A percentile compares a stretch with the other conserved stretches of the same genome.
These are phyloP conservation scores for Torymus texanus DNA, from an alignment of 2,888 invertebrate genomes.

Conservation along the genomic window DNA sequence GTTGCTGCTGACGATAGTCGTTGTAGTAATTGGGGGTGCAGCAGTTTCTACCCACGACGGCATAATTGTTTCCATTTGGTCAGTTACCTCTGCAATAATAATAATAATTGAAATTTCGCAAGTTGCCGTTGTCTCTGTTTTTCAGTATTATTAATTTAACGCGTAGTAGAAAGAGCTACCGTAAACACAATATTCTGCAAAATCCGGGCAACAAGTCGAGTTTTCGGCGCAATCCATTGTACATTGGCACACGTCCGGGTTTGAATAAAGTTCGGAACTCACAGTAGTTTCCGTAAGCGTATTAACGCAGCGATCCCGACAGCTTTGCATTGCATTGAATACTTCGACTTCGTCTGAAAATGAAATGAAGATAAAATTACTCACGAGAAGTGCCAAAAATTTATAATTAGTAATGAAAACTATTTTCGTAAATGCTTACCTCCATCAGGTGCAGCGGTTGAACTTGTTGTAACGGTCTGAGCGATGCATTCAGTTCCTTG, in stretches of 20 bases:
- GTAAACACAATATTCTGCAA: constrained; percentile 78
- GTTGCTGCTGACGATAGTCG: too few species aligned
- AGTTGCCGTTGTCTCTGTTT: too few species aligned
- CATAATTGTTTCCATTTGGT: constrained; percentile 25
- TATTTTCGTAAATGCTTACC: constrained; percentile 59
- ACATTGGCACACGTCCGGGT: constrained; percentile 78
- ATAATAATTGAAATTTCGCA: constrained; percentile 6
- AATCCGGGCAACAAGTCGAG: constrained; percentile 83
- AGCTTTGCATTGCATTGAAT: constrained; percentile 68
- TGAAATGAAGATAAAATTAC: background rate
- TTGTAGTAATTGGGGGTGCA: too few species aligned
- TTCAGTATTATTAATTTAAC: constrained; percentile 14
- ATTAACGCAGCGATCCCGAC: constrained; percentile 68
- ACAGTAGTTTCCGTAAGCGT: constrained; percentile 36
- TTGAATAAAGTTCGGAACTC: constrained; percentile 56
- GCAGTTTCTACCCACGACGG: too few species aligned
- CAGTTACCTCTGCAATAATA: constrained; percentile 53
- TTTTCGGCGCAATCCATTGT: constrained; percentile 77
- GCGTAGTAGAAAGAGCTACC: constrained; percentile 64
- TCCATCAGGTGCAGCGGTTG: constrained; percentile 49
- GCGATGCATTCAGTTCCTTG: constrained; percentile 78
- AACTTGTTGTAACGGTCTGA: constrained; percentile 53
- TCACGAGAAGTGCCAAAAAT: background rate
- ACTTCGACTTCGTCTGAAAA: constrained; percentile 70
- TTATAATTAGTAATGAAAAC: background rate